Evolutionary conservation across 2,797 vertebrate species (phyloP).

Genomic region (Phylloscopus collybita): DNA sequence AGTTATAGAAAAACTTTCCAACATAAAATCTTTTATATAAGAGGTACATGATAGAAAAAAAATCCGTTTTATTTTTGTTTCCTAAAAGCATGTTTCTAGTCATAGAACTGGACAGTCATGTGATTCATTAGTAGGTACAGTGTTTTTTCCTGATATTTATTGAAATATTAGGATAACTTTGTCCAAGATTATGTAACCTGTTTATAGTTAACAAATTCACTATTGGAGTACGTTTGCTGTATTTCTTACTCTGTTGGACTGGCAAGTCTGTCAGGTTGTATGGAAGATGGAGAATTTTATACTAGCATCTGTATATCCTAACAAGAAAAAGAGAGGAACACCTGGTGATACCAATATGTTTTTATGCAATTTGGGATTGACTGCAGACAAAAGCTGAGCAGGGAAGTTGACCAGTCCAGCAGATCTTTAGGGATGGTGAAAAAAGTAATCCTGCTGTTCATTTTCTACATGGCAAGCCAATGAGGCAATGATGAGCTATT

Average conservation of each 20-base stretch:
- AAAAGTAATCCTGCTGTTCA: background rate
- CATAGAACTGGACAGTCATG: background rate
- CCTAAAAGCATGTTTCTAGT: background rate
- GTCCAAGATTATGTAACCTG: background rate
- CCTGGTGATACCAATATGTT: accelerated
- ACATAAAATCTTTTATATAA: background rate
- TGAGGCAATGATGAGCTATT: background rate
- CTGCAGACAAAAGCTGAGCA: background rate
- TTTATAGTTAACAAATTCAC: background rate
- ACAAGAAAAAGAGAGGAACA: background rate
- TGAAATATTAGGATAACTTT: background rate
- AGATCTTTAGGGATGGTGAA: background rate
- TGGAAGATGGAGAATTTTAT: background rate
- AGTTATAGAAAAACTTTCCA: accelerated
- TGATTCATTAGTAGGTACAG: background rate
- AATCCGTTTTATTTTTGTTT: background rate
- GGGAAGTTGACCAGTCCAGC: background rate
- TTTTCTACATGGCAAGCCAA: background rate
- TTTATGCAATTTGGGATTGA: background rate
- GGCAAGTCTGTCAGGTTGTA: background rate
- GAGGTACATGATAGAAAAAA: background rate
- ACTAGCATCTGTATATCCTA: background rate
- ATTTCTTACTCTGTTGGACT: background rate
- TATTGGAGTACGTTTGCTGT: background rate
- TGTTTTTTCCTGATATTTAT: background rate